Percentiles rank a stretch among this genome's conserved stretches.
These are phyloP conservation scores for Didymodactylos carnosus DNA, from an alignment of 2,888 invertebrate species.

Conservation along the genomic window DNA sequence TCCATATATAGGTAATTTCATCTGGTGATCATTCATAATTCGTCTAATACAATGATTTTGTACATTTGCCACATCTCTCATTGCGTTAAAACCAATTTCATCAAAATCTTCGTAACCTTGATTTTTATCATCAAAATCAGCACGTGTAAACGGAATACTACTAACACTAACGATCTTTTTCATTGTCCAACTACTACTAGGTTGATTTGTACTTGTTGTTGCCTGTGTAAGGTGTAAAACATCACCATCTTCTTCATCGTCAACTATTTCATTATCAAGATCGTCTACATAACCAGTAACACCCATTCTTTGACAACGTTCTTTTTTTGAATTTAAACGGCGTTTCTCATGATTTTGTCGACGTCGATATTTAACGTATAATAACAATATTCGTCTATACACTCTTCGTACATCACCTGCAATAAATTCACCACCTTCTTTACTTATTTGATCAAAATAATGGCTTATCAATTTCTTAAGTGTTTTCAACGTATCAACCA, in stretches of 20 bases:
- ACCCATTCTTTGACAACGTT: too few relatives aligned
- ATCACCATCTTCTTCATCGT: not conserved
- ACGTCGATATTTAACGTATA: not conserved
- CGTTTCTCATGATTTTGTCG: not conserved
- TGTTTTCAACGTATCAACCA: not conserved
- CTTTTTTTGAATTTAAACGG: not conserved
- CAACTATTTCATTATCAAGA: not conserved
- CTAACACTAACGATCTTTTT: not conserved
- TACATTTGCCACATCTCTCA: not conserved
- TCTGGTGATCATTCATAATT: not conserved
- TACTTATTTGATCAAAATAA: not conserved
- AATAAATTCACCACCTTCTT: not conserved
- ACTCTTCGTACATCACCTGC: not conserved
- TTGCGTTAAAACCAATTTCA: not conserved
- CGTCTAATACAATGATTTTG: not conserved
- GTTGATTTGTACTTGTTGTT: not conserved
- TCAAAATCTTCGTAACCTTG: not conserved
- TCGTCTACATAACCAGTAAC: too few relatives aligned
- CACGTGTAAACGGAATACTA: not conserved
- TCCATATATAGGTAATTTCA: not conserved
- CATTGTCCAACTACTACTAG: not conserved
- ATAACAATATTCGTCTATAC: not conserved
- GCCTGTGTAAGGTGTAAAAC: not conserved
- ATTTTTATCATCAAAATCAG: not conserved
- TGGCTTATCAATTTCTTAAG: not conserved